Percentiles rank a stretch among this genome's conserved stretches.
Conservation (phyloP, 2,888 invertebrate species). For the Aphodius sticticus region DNA sequence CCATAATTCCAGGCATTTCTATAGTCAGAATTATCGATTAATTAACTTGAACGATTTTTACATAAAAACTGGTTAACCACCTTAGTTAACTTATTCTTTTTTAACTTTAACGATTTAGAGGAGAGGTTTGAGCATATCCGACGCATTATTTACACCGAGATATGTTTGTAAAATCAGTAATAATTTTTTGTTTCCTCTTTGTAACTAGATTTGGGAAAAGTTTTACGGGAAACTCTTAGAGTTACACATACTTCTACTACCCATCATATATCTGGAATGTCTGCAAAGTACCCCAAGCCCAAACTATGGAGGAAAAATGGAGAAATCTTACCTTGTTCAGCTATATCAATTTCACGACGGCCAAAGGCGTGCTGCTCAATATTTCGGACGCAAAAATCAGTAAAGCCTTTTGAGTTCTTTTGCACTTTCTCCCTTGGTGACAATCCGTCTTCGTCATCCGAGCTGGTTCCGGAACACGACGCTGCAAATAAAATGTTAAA, state of each 20-base stretch:
- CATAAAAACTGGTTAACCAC: too few species aligned
- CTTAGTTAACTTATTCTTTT: too few species aligned
- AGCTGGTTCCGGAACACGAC: constrained; percentile 75
- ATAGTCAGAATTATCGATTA: constrained; percentile 39
- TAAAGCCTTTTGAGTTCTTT: constrained; percentile 82
- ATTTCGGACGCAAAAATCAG: constrained; percentile 94
- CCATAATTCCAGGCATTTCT: constrained; percentile 99
- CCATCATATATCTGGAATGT: too few species aligned
- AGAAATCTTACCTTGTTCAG: constrained; percentile 78
- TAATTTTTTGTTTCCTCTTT: too few species aligned
- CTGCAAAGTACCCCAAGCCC: neutral
- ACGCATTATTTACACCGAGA: neutral
- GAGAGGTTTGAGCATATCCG: neutral
- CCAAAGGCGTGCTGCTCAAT: constrained; percentile 94
- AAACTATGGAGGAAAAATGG: too few species aligned
- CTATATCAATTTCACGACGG: constrained; percentile 95
- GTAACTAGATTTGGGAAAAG: too few species aligned
- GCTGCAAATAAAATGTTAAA: constrained; percentile 46
- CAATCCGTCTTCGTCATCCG: constrained; percentile 92
- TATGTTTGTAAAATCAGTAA: neutral
- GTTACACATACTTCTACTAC: too few species aligned
- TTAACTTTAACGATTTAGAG: too few species aligned
- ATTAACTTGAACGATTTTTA: too few species aligned
- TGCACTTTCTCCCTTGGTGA: constrained; percentile 94
- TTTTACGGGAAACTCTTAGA: too few species aligned